Evolutionary conservation across 2,113 vertebrate genomes (phyloP).

Genomic region (Odocoileus virginianus): DNA sequence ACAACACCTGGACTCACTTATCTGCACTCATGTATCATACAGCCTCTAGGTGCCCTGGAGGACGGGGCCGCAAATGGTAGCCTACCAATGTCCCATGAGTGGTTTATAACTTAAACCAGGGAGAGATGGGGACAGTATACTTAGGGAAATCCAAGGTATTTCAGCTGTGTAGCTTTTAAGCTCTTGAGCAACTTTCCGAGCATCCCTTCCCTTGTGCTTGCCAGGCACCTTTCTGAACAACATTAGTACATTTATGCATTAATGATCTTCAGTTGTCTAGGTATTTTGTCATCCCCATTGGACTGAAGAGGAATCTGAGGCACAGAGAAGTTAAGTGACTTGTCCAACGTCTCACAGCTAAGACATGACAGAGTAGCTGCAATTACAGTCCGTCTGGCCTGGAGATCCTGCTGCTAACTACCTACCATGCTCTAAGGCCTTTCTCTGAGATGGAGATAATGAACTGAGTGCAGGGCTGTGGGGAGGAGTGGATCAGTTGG

Average conservation of each 20-base stretch:
- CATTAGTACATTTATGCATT: not conserved
- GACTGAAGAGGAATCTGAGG: not conserved
- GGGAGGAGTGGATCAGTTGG: not conserved
- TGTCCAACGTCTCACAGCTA: not conserved
- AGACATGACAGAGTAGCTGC: not conserved
- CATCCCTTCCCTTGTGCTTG: not conserved
- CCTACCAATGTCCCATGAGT: accelerated
- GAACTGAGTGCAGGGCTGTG: not conserved
- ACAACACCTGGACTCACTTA: not conserved
- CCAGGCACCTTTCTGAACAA: not conserved
- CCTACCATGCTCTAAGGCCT: not conserved
- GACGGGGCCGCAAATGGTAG: not conserved
- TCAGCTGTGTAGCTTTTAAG: not conserved
- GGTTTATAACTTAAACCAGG: not conserved
- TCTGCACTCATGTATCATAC: not conserved
- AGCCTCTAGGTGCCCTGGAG: accelerated
- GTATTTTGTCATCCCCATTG: not conserved
- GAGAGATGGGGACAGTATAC: not conserved
- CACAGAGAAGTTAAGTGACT: not conserved
- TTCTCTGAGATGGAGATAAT: not conserved
- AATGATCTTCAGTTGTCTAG: not conserved
- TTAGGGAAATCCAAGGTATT: not conserved
- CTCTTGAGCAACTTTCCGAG: not conserved
- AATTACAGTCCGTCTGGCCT: not conserved
- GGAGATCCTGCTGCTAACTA: not conserved